Evolutionary conservation across 2,888 invertebrate species (phyloP), one percentile per base, ranked within the genome.

Genomic region (Sesia apiformis): DNA sequence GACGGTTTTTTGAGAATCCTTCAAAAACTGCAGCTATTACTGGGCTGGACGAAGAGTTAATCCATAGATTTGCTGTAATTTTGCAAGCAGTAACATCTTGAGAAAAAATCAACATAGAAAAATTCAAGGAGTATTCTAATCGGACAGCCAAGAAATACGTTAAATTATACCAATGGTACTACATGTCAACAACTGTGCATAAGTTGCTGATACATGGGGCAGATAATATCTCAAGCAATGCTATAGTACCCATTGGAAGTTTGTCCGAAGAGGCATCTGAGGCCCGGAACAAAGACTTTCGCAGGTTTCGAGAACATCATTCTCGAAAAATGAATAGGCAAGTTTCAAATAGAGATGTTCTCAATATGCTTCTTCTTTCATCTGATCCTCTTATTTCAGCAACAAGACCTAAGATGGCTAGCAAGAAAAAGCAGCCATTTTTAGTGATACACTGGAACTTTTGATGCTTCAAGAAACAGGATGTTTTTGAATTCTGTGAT

Each of bases 21-120:
- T 42, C 58, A 7, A 62, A 60, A 57, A 60, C 60, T 51, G 63
- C 63, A 41, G 57, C 52, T 5, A 61, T 63, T 5, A 63, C 59
- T 40, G 59, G 61, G 5, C 40, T 62, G 6, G 56, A 58, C 55
- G 52, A 52, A 54, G 56, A 58, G 0, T 49, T 59, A 4, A 41
- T 61, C 4, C 39, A 53, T 1, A 56, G 59, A 53, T 61, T 59
- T 56, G 58, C 59, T 23, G 55, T 60, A 3, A 58, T 58, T 56
- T 51, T 61, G 40, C 58, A 61, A 49, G 59, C 58, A 40, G 58
- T 58, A 38, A 53, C 60, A 51, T 61, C 58, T 7, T 56, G 57
- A 3, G 52, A 58, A 43, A 4, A 38, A 3, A 51, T 61, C 6
- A 39, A 56, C 53, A 43, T 54, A 0, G 4, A 5, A 4, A 60